phyloP scores from a whole-genome alignment of 2,797 vertebrate genomes.

The Helostoma temminkii region DNA sequence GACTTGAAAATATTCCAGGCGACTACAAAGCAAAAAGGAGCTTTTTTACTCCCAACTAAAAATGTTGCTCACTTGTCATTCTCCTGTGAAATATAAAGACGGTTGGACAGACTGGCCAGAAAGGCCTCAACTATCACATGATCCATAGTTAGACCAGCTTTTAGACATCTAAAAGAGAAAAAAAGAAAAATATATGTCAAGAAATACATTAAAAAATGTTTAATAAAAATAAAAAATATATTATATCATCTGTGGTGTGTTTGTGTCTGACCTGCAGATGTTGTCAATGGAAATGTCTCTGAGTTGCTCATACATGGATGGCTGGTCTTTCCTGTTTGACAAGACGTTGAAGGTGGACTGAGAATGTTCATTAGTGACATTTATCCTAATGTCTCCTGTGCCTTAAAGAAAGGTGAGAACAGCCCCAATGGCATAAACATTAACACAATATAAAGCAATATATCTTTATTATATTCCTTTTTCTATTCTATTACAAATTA shows the following conservation, averaged over 20 bases:
- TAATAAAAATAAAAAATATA: background rate
- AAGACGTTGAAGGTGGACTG: constrained; percentile 90
- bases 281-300: constrained; percentile 97
- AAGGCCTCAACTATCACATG: constrained; percentile 97
- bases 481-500: background rate
- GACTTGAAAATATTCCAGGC: background rate
- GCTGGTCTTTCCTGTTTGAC: constrained; percentile 90
- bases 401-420: constrained; percentile 65
- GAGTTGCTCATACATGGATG: constrained; percentile 98
- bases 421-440: constrained; percentile 16
- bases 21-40: background rate
- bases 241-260: background rate
- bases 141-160: constrained; percentile 93
- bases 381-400: constrained; percentile 94
- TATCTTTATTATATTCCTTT: too few species aligned
- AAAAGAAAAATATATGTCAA: background rate
- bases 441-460: background rate
- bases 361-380: constrained; percentile 93
- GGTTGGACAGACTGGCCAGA: constrained; percentile 95
- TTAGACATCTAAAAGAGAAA: constrained; percentile 87
- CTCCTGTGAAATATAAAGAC: constrained; percentile 97
- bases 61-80: constrained; percentile 91
- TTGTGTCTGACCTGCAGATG: constrained; percentile 91
- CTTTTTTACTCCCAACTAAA: constrained; percentile 4
- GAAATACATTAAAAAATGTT: background rate